Evolutionary conservation across 2,888 invertebrate species (phyloP).

Genomic region (Drosophila siamana): DNA sequence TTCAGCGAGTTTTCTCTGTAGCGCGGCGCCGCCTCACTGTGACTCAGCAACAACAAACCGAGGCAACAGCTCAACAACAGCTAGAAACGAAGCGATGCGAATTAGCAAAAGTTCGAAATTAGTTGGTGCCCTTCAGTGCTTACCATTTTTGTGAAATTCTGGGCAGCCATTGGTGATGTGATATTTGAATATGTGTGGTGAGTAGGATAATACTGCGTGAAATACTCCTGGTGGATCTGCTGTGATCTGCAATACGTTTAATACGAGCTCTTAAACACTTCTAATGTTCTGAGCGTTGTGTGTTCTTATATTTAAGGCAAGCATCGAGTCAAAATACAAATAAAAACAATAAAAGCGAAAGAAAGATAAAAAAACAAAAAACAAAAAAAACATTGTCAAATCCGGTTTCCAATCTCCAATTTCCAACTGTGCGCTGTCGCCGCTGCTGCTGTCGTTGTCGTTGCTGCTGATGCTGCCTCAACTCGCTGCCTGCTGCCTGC

Average conservation of each 20-base stretch:
- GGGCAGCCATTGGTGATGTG: slow-evolving; percentile 38
- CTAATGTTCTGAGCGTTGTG: slow-evolving; percentile 71
- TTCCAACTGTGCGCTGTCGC: slow-evolving; percentile 52
- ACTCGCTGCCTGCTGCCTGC: slow-evolving; percentile 17
- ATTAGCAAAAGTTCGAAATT: background rate
- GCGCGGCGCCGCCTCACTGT: slow-evolving; percentile 54
- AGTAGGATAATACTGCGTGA: slow-evolving; percentile 10
- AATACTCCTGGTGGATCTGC: slow-evolving; percentile 7
- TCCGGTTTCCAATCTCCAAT: slow-evolving; percentile 69
- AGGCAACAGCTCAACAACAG: slow-evolving; percentile 46
- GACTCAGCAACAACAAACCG: slow-evolving; percentile 9
- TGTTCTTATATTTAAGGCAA: slow-evolving; percentile 76
- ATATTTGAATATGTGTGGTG: background rate
- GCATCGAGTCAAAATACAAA: slow-evolving; percentile 38
- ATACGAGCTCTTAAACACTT: slow-evolving; percentile 71
- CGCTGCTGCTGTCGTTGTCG: slow-evolving; percentile 34
- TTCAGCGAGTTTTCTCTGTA: slow-evolving; percentile 46
- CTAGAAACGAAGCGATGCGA: slow-evolving; percentile 9
- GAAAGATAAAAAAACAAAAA: slow-evolving; percentile 15
- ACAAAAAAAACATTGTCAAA: slow-evolving; percentile 54
- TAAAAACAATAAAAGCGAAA: slow-evolving; percentile 11
- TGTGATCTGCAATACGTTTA: slow-evolving; percentile 35
- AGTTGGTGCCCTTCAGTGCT: slow-evolving; percentile 6
- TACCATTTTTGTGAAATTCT: slow-evolving; percentile 54
- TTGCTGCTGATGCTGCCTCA: slow-evolving; percentile 30